Conservation (phyloP, 2,888 invertebrate species). For the Crematogaster levior region DNA sequence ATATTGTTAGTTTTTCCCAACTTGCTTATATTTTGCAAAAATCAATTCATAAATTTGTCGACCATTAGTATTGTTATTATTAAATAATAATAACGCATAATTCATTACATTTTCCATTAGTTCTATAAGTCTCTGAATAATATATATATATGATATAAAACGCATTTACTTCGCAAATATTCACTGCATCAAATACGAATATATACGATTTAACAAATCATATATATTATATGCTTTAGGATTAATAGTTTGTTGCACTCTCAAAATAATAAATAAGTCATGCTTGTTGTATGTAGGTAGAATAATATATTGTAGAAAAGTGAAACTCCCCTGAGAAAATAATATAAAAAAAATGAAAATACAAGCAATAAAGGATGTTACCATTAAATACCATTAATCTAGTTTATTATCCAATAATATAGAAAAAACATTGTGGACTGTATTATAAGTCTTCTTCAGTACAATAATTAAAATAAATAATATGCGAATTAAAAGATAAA, state of each 20-base stretch:
- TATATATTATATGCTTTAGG: background rate
- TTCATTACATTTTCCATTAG: constrained; percentile 44
- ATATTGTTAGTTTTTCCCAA: background rate
- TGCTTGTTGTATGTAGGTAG: too few species aligned
- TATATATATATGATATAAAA: background rate
- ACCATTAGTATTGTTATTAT: constrained; percentile 45
- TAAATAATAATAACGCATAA: constrained; percentile 35
- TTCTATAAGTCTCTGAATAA: constrained; percentile 43
- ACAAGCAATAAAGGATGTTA: too few species aligned
- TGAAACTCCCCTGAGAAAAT: too few species aligned
- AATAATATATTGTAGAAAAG: too few species aligned
- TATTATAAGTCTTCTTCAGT: too few species aligned
- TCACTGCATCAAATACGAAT: background rate
- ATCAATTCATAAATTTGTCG: constrained; percentile 13
- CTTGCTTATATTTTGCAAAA: background rate
- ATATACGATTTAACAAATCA: constrained; percentile 18
- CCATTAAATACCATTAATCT: too few species aligned
- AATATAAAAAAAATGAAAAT: too few species aligned
- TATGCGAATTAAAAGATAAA: too few species aligned
- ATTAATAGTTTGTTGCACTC: constrained; percentile 14
- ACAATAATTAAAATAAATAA: too few species aligned
- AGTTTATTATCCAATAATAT: too few species aligned
- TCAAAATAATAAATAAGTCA: too few species aligned
- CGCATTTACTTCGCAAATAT: constrained; percentile 35
- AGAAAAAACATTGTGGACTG: too few species aligned